Evolutionary conservation across 2,888 invertebrate genomes (phyloP), one percentile per base, ranked within the genome.

Genomic region (Cheilosia soror): DNA sequence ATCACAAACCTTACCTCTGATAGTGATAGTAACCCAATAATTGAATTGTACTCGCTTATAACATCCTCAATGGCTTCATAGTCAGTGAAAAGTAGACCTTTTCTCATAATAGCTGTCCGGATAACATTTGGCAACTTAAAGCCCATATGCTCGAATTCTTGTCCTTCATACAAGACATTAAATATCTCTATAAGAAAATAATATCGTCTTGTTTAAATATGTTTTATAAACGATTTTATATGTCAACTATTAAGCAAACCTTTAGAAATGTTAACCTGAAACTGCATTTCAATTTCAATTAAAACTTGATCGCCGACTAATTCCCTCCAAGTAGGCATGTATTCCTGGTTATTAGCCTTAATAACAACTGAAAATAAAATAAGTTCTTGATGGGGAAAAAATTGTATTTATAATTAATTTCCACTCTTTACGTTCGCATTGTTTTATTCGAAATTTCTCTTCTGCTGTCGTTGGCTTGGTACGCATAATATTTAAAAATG

Each of bases 71-170:
- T 93, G 0, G 93, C 93, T 89, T 96, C 95, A 7, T 94, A 93
- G 88, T 96, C 96, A 77, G 93, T 93, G 88, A 95, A 94, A 0
- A 96, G 90, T 2, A 89, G 82, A 25, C 89, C 89, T 79, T 93
- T 93, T 85, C 93, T 93, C 88, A 93, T 93, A 20, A 93, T 93
- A 0, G 94, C 93, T 76, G 94, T 93, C 51, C 93, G 92, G 20
- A 95, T 89, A 2, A 92, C 91, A 0, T 92, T 90, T 0, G 94
- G 94, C 55, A 95, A 88, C 40, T 92, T 89, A 86, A 94, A 95
- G 2, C 96, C 96, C 51, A 96, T 90, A 88, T 94, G 94, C 89
- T 96, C 96, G 92, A 97, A 93, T 2, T 96, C 92, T 90, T 96
- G 96, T 0, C 96, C 95, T 90, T 96, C 96, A 27, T 94, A 94